phyloP scores from a whole-genome alignment of 2,113 vertebrate genomes.

The Menidia beryllina region DNA sequence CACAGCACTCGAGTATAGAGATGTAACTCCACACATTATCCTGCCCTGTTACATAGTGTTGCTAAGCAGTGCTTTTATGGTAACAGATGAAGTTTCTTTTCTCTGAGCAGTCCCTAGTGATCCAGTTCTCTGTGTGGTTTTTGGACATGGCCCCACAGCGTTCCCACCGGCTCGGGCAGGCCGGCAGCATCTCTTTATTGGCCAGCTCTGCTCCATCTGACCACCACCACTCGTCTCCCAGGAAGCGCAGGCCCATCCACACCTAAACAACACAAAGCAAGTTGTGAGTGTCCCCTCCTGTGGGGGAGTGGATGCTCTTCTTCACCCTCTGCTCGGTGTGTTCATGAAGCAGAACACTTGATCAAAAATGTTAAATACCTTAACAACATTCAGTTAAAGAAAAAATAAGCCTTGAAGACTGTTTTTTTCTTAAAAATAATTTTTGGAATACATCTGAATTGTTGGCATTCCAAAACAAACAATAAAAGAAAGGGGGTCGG shows the following conservation, averaged over 20 bases:
- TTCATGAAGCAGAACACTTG: too few species aligned
- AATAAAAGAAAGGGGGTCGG: neutral
- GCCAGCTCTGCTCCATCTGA: neutral
- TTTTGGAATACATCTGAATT: neutral
- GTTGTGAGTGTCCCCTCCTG: neutral
- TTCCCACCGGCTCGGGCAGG: constrained; percentile 11
- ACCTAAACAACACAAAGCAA: constrained; percentile 34
- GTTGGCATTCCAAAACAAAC: neutral
- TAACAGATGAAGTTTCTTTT: constrained; percentile 18
- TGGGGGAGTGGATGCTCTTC: too few species aligned
- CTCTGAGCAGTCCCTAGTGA: constrained; percentile 12
- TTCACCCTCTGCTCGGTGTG: too few species aligned
- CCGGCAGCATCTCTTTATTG: neutral
- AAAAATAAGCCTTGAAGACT: neutral
- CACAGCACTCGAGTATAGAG: too few species aligned
- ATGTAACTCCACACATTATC: too few species aligned
- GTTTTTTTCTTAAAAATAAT: neutral
- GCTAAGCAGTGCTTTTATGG: neutral
- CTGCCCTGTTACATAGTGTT: neutral
- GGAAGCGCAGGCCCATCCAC: constrained; percentile 49
- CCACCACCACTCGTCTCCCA: constrained; percentile 51
- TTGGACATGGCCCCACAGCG: constrained; percentile 13
- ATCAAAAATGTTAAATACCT: too few species aligned
- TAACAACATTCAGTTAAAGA: neutral
- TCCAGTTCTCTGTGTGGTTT: neutral